Evolutionary conservation across 1,140 invertebrate species (phyloP).

Genomic region (Meteorus sp.): DNA sequence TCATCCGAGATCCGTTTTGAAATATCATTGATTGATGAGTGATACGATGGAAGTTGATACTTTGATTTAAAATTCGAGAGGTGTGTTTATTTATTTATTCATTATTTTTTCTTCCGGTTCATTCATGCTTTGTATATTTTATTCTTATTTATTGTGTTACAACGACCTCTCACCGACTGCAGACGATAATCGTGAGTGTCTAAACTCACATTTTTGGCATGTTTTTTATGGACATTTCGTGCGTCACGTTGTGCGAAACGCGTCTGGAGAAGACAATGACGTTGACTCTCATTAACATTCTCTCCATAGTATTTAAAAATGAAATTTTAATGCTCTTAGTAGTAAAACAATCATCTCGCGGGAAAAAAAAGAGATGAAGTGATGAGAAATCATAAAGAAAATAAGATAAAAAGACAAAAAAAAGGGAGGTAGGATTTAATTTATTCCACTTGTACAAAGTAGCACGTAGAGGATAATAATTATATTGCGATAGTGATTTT

Average conservation of each 20-base stretch:
- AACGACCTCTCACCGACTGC: conserved; percentile 12
- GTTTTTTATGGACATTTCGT: not conserved
- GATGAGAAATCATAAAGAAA: too few relatives aligned
- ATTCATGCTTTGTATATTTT: not conserved
- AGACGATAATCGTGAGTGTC: conserved; percentile 7
- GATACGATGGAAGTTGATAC: not conserved
- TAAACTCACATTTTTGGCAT: not conserved
- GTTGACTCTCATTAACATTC: conserved; percentile 1
- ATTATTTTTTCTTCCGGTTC: not conserved
- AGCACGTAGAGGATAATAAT: conserved; percentile 8
- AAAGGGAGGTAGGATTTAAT: not conserved
- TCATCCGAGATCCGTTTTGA: conserved; percentile 11
- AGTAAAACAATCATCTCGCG: conserved; percentile 6
- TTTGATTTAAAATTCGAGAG: not conserved
- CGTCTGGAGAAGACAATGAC: not conserved
- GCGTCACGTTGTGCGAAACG: not conserved
- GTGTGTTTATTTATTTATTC: too few relatives aligned
- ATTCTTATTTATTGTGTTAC: not conserved
- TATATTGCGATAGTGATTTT: conserved; percentile 17
- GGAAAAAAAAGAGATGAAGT: conserved; percentile 2
- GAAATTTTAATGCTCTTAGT: conserved; percentile 1
- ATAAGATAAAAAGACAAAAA: not conserved
- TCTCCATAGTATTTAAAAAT: conserved; percentile 3
- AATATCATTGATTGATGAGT: conserved; percentile 9
- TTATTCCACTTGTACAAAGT: conserved; percentile 27